Conservation (phyloP, 2,797 vertebrate species). For the Gymnodraco acuticeps region DNA sequence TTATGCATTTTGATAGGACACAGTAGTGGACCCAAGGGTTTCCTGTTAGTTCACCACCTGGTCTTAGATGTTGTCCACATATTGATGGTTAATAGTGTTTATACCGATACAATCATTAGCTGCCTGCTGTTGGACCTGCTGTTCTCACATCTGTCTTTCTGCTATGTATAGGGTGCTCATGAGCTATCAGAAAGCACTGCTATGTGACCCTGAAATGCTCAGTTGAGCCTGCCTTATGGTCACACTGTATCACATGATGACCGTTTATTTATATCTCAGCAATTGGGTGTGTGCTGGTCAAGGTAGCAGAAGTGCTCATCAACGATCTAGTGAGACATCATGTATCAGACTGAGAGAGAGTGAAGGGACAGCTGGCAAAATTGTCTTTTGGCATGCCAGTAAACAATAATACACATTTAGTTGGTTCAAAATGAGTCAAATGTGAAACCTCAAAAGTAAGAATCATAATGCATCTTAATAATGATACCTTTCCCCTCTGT, state of each 20-base stretch:
- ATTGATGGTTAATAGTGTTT: constrained; percentile 13
- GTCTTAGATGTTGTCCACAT: not conserved
- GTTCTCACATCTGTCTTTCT: constrained; percentile 49
- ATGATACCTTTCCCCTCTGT: not conserved
- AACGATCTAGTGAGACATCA: constrained; percentile 36
- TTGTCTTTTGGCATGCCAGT: constrained; percentile 10
- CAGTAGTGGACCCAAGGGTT: constrained; percentile 4
- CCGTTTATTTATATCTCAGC: constrained; percentile 74
- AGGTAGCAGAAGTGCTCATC: constrained; percentile 47
- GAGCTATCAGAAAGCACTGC: constrained; percentile 50
- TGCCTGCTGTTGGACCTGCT: constrained; percentile 30
- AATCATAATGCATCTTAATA: constrained; percentile 1
- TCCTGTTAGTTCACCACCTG: not conserved
- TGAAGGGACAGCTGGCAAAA: constrained; percentile 10
- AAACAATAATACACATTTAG: constrained; percentile 1
- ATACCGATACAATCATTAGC: constrained; percentile 8
- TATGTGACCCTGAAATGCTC: constrained; percentile 68
- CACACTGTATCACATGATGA: constrained; percentile 61
- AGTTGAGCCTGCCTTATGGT: constrained; percentile 70
- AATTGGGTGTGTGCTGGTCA: constrained; percentile 61
- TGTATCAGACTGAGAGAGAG: constrained; percentile 26
- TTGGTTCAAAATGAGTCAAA: not conserved
- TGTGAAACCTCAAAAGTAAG: not conserved
- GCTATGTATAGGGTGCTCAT: constrained; percentile 43
- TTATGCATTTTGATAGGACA: constrained; percentile 23